These are phyloP conservation scores for Aphodius sticticus DNA, from an alignment of 2,888 invertebrate species.

Conservation along the genomic window DNA sequence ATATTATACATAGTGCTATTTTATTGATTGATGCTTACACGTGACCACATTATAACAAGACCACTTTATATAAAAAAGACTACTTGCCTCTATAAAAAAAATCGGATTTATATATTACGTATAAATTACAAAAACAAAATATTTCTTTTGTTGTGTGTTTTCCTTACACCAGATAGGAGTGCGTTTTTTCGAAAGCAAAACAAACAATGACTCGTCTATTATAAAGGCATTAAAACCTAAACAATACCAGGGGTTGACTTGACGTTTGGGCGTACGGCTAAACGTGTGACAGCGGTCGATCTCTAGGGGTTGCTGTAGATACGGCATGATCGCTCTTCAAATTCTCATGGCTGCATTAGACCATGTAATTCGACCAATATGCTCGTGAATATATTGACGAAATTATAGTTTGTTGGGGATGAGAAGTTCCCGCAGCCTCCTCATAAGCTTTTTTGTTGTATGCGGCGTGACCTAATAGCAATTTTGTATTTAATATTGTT, in stretches of 20 bases:
- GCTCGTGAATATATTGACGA: slow-evolving; percentile 30
- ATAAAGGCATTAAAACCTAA: slow-evolving; percentile 4
- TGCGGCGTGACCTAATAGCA: neutral
- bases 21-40: too few relatives aligned
- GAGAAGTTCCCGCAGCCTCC: neutral
- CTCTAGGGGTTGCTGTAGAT: slow-evolving; percentile 13
- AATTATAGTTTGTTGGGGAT: slow-evolving; percentile 9
- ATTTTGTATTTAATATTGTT: neutral
- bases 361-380: slow-evolving; percentile 30
- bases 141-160: neutral
- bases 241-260: slow-evolving; percentile 8
- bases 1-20: too few relatives aligned
- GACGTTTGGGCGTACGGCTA: slow-evolving; percentile 12
- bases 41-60: too few relatives aligned
- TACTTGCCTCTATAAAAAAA: too few relatives aligned
- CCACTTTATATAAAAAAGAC: too few relatives aligned
- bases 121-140: neutral
- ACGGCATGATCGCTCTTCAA: slow-evolving; percentile 25
- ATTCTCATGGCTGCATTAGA: slow-evolving; percentile 30
- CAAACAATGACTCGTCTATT: neutral
- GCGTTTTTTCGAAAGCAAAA: neutral
- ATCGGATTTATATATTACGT: too few relatives aligned
- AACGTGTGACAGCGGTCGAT: slow-evolving; percentile 8
- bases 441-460: neutral
- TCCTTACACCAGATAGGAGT: neutral